phyloP scores from a whole-genome alignment of 2,888 invertebrate species.

The Hydraecia micacea region DNA sequence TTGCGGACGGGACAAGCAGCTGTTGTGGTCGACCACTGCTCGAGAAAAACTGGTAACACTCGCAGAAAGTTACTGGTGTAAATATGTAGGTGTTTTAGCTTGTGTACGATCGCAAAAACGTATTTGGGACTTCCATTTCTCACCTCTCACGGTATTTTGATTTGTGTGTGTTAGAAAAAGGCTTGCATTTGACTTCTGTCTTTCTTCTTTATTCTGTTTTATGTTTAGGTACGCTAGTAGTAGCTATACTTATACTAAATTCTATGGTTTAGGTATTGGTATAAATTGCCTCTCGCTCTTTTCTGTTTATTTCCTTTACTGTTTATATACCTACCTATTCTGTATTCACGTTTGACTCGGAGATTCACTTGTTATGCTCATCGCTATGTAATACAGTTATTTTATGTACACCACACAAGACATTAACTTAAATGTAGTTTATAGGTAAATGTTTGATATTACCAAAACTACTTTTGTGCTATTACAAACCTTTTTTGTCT shows the following conservation, averaged over 20 bases:
- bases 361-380: background rate
- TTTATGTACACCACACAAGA: background rate
- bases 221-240: background rate
- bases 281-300: no score
- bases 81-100: constrained; percentile 7
- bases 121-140: background rate
- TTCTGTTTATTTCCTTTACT: background rate
- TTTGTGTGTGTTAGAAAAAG: background rate
- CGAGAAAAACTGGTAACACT: constrained; percentile 55
- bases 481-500: no score
- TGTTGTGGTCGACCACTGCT: constrained; percentile 46
- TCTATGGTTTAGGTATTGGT: no score
- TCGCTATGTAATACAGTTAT: background rate
- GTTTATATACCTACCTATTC: no score
- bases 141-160: background rate
- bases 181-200: background rate
- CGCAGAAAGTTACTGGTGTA: constrained; percentile 10
- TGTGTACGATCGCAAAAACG: background rate
- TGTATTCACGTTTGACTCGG: background rate
- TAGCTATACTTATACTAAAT: no score
- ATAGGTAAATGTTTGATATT: no score
- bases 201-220: background rate
- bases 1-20: constrained; percentile 37
- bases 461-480: no score
- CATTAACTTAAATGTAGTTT: no score